Evolutionary conservation across 2,797 vertebrate genomes (phyloP), one percentile per base, ranked within the genome.

Genomic region (Acipenser transmontanus): DNA sequence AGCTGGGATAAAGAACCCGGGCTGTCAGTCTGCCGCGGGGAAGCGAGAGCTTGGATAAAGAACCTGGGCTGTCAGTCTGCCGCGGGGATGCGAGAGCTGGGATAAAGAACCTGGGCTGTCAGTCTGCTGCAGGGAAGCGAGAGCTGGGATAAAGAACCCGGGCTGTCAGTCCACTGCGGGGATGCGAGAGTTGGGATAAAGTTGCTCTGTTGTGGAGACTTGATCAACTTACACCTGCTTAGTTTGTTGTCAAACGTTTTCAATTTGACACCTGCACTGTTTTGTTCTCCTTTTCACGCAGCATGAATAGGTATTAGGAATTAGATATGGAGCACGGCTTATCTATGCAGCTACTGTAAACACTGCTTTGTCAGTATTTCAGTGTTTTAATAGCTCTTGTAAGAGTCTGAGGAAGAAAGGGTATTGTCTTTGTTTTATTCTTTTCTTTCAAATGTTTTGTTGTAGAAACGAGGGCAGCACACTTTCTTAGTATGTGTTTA

Each of bases 211-310:
- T 6, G 7, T 17, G n/a, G 49, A 20, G 56, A 61, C 57, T 60
- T 50, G 60, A 14, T 61, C 57, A 12, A 51, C 49, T 61, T 62
- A 6, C 59, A 67, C 66, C 57, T 50, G 59, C 50, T 51, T 7
- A 8, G 9, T 49, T 61, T 49, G n/a, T 6, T 34, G 66, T 47
- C 20, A 49, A 34, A 50, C 59, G 52, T 54, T n/a, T 8, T 54
- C 52, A 1, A 54, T 54, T 54, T 54, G 52, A 54, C 8, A 6
- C 52, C 52, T 54, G 52, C 2, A 9, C n/a, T 9, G 8, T 54
- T 54, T 54, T 54, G 52, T 54, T 54, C 52, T 9, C 9, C 52
- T 5, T 6, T 54, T 54, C 52, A 54, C 52, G 2, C 34, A 34
- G 34, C 2, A 34, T 34, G 34, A 34, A 54, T n/a, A 9, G 8